Base-by-base conservation (phyloP, 2,797 vertebrate species). In the Acanthornis magna region DNA sequence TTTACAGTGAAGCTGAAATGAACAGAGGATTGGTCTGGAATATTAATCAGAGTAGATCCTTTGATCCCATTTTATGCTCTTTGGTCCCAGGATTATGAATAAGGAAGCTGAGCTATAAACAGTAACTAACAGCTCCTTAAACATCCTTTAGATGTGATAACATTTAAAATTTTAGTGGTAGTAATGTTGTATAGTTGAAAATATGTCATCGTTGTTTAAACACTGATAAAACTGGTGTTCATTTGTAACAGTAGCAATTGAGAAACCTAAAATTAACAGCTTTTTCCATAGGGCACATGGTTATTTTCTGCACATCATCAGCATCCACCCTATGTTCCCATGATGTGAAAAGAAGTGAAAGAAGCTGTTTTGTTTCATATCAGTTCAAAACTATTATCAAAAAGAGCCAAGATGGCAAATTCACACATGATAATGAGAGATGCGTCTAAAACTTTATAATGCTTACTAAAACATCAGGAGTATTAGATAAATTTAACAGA, bases 11-110 rank as follows among this genome's bases (percentile, higher is more conserved):
- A 88, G 22, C n/a, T 71, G 38, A 75, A 89, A 72, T 75, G 30
- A 68, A 74, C 53, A 86, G 53, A 72, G 61, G 53, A 45, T 66
- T 67, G 53, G 57, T 85, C 23, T 93, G 50, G 29, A 94, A 88
- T 91, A 88, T 85, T 76, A 88, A 74, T 79, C 68, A 91, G 65
- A 86, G 42, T 77, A 79, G 55, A 72, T 55, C 34, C n/a, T 89
- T 72, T 96, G 58, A 85, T 91, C 61, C 85, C 50, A 42, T 76
- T 82, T 86, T 40, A 47, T 78, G 55, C 16, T 40, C 11, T 65
- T 60, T 71, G 40, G 48, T 90, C 47, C 66, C 51, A 74, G 36
- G 45, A 71, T 63, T 50, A n/a, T 82, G 50, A 51, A 57, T 80
- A 85, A 92, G 23, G 51, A 70, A 75, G 47, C 66, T 32, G 38